phyloP scores from a whole-genome alignment of 2,888 invertebrate genomes.

The Beris chalybata region DNA sequence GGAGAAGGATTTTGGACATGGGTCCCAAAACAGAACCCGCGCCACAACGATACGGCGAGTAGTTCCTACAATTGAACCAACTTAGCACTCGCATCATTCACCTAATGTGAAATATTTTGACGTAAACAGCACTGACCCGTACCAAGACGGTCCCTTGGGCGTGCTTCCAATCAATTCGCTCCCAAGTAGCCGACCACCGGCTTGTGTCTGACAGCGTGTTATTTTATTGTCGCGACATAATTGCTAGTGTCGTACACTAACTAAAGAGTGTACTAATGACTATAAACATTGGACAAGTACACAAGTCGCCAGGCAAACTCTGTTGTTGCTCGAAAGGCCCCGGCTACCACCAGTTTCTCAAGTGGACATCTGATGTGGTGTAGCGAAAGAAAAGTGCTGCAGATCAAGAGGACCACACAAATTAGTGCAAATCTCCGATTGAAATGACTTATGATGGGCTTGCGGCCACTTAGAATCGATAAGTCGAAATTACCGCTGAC shows the following conservation, averaged over 20 bases:
- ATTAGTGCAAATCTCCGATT: constrained; percentile 20
- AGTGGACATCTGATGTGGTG: constrained; percentile 31
- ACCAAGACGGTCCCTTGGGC: constrained; percentile 10
- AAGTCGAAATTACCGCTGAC: constrained; percentile 17
- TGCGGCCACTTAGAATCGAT: constrained; percentile 8
- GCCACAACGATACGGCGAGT: too few relatives aligned
- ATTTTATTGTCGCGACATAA: constrained; percentile 29
- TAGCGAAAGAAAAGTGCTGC: constrained; percentile 19
- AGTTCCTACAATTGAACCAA: too few relatives aligned
- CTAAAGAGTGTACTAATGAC: constrained; percentile 18
- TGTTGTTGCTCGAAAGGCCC: constrained; percentile 2
- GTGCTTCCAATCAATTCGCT: neutral
- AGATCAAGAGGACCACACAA: constrained; percentile 16
- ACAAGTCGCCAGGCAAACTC: neutral
- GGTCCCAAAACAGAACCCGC: constrained; percentile 17
- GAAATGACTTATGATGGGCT: neutral
- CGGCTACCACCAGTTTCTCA: constrained; percentile 11
- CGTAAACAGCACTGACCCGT: constrained; percentile 15
- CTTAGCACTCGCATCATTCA: too few relatives aligned
- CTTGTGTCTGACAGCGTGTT: constrained; percentile 23
- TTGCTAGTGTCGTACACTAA: constrained; percentile 12
- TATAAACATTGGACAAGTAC: constrained; percentile 17
- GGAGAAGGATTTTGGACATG: neutral
- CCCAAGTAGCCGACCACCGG: constrained; percentile 27
- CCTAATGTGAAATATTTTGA: constrained; percentile 5